Conservation (phyloP, 92 coral and sea anemone species). For the Umimayanthus chanpuru region DNA sequence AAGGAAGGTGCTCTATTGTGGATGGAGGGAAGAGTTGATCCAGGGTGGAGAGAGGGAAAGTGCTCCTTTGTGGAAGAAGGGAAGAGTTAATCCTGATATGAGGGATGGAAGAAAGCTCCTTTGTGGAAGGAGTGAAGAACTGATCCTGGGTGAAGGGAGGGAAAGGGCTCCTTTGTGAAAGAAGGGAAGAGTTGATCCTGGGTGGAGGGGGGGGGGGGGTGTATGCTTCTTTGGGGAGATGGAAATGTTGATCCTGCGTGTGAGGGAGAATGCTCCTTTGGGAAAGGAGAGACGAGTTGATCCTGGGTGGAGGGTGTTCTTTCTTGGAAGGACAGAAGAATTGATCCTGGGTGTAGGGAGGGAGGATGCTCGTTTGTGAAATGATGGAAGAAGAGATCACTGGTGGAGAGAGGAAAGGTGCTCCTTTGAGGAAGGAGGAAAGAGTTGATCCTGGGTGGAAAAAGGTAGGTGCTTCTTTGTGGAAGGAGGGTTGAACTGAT, state of each 20-base stretch:
- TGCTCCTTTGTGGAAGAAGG: too few relatives aligned
- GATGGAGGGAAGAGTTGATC: too few relatives aligned
- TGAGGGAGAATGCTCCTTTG: not conserved
- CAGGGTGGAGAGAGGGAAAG: too few relatives aligned
- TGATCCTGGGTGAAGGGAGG: not conserved
- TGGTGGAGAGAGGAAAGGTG: too few relatives aligned
- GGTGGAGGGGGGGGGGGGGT: not conserved
- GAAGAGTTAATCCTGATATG: too few relatives aligned
- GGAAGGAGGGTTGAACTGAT: not conserved
- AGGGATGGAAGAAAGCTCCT: too few relatives aligned
- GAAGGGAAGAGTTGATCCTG: too few relatives aligned
- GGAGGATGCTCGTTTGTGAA: too few relatives aligned
- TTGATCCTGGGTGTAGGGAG: not conserved
- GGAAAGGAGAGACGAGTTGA: not conserved
- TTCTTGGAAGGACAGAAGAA: not conserved
- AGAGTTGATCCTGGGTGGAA: too few relatives aligned
- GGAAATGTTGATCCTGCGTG: not conserved
- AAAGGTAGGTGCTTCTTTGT: too few relatives aligned
- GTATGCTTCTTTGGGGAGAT: not conserved
- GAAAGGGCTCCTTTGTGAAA: too few relatives aligned
- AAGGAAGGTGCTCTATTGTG: not conserved
- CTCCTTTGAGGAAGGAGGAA: not conserved
- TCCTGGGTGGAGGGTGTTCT: not conserved
- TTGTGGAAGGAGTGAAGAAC: not conserved
- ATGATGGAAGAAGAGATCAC: too few relatives aligned